Evolutionary conservation across 2,888 invertebrate genomes (phyloP).

Genomic region (Capitulum mitella): DNA sequence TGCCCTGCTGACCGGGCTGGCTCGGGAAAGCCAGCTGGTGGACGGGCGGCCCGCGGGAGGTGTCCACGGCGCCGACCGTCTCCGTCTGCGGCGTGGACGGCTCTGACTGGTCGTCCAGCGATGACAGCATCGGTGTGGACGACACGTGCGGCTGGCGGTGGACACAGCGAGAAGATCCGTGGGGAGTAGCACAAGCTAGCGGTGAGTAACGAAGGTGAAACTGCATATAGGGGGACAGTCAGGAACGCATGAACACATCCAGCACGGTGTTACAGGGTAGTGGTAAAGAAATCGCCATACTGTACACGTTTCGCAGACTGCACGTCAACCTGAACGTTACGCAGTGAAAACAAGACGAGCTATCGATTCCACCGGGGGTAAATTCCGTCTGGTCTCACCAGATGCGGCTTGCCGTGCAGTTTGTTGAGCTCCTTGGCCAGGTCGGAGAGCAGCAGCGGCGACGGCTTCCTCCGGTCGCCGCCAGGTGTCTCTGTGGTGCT

Average conservation of each 20-base stretch:
- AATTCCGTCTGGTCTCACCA: too few species aligned
- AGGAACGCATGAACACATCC: neutral
- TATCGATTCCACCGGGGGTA: too few species aligned
- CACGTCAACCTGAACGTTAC: too few species aligned
- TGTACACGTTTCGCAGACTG: too few species aligned
- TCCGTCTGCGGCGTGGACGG: neutral
- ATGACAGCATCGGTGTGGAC: neutral
- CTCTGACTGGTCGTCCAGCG: neutral
- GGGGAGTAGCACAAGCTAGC: too few species aligned
- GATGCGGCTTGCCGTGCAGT: neutral
- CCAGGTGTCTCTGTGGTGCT: neutral
- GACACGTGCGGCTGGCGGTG: neutral
- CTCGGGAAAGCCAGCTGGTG: neutral
- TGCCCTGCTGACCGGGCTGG: too few species aligned
- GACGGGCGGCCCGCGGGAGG: neutral
- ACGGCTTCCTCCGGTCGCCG: neutral
- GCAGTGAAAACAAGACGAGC: too few species aligned
- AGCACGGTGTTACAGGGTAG: neutral
- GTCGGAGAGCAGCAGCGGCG: conserved; percentile 6
- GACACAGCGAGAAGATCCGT: too few species aligned
- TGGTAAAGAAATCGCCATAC: too few species aligned
- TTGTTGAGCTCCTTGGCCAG: conserved; percentile 16
- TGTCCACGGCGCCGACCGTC: neutral
- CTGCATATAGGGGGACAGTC: too few species aligned
- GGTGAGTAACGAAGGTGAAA: too few species aligned